Evolutionary conservation across 2,888 invertebrate genomes (phyloP), one percentile per base, ranked within the genome.

Genomic region (Amphiduros pacificus): DNA sequence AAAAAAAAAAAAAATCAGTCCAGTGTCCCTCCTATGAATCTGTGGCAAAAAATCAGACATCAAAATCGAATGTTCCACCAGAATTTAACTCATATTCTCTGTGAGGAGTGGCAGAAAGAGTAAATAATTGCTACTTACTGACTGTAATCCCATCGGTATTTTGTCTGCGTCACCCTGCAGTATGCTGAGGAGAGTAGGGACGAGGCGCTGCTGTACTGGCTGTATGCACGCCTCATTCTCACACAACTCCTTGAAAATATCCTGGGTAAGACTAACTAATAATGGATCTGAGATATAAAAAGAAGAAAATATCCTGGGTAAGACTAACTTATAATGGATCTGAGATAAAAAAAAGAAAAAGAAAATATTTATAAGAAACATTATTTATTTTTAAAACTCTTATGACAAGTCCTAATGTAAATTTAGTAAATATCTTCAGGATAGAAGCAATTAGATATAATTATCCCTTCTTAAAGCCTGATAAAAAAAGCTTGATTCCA

Each of bases 121-220:
- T 17, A 17, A 36, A 36, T 11, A 48, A 20, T 22, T 17, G 20
- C 17, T 22, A 75, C 79, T 81, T 81, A 84, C 84, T 50, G 81
- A 73, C 36, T 79, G 82, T 40, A 84, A 71, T 14, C 83, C 83
- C 29, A 77, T 71, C 9, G 82, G 76, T 27, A 84, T 77, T 70
- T 82, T 84, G 61, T 82, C 82, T n/a, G 76, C 14, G n/a, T 79
- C 76, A 2, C 84, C 77, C 66, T 83, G 82, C 28, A 86, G 73
- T 28, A 90, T 89, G 61, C 85, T 86, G 48, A 88, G 86, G 54
- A 90, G 82, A 0, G 89, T 89, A 1, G 90, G 90, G 55, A 89
- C 82, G 51, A 90, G 84, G 68, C 88, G 85, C 56, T 87, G 87
- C 72, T 89, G 89, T 14, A 90, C 74, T 0, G 86, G 84, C 6